phyloP scores from a whole-genome alignment of 2,888 invertebrate species.

The Ectropis crepuscularia region DNA sequence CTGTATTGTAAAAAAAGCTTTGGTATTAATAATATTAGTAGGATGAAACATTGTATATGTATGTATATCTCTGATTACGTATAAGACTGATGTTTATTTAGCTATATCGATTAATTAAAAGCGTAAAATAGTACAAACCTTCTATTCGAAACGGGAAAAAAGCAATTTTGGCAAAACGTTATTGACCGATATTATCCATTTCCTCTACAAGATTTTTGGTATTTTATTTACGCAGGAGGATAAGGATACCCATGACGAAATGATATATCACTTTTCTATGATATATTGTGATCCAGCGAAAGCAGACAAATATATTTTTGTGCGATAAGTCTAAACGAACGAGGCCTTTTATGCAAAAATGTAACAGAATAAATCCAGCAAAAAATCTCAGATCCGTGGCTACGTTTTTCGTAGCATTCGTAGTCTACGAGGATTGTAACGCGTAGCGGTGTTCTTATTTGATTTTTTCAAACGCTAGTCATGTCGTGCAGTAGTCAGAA shows the following conservation, averaged over 20 bases:
- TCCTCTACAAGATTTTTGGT: conserved; percentile 2
- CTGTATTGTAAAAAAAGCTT: not conserved
- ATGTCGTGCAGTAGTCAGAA: conserved; percentile 26
- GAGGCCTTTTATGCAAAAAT: conserved; percentile 21
- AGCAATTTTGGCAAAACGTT: not conserved
- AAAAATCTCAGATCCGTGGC: conserved; percentile 24
- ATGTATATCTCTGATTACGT: not conserved
- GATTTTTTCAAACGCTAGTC: conserved; percentile 32
- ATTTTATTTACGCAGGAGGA: conserved; percentile 9
- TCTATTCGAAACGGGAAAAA: not conserved
- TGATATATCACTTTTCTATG: conserved; percentile 24
- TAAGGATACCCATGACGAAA: conserved; percentile 13
- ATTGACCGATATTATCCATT: not conserved
- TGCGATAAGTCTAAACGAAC: conserved; percentile 30
- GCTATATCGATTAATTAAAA: not conserved
- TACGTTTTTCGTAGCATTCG: conserved; percentile 31
- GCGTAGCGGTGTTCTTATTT: conserved; percentile 22
- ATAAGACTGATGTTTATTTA: not conserved
- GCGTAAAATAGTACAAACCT: not conserved
- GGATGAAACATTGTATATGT: not conserved
- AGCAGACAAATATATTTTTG: conserved; percentile 29
- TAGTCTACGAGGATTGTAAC: conserved; percentile 30
- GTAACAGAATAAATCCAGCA: conserved; percentile 27
- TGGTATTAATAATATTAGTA: not conserved
- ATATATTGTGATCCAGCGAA: conserved; percentile 19